phyloP scores from a whole-genome alignment of 2,113 vertebrate species.

The Bujurquina vittata region DNA sequence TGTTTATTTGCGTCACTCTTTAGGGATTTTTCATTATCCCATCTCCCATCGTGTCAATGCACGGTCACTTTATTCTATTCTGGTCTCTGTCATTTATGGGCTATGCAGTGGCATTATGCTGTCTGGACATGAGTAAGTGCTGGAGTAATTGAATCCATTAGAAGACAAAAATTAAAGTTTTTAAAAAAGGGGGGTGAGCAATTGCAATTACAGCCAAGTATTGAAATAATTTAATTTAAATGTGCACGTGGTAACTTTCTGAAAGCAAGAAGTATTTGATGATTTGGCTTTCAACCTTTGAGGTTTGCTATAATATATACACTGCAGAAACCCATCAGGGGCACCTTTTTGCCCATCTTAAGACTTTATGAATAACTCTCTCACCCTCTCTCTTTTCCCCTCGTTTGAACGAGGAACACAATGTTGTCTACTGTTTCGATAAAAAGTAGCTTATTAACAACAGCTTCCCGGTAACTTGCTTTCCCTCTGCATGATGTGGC shows the following conservation, averaged over 20 bases:
- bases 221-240: neutral
- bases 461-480: neutral
- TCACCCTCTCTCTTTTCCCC: neutral
- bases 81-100: constrained; percentile 47
- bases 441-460: constrained; percentile 3
- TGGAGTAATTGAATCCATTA: constrained; percentile 20
- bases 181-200: neutral
- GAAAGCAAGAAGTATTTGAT: neutral
- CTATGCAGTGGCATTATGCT: constrained; percentile 24
- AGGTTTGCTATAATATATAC: neutral
- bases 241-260: neutral
- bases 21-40: constrained; percentile 36
- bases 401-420: neutral
- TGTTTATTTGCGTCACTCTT: constrained; percentile 23
- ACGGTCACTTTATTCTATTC: constrained; percentile 36
- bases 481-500: constrained; percentile 22
- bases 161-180: constrained; percentile 17
- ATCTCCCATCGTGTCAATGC: constrained; percentile 18
- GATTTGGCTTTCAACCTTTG: neutral
- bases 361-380: neutral
- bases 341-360: neutral
- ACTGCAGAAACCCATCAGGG: neutral
- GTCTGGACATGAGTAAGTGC: constrained; percentile 64
- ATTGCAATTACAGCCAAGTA: neutral
- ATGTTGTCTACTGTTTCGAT: neutral